Percentiles rank a stretch among this genome's conserved stretches.
Evolutionary conservation across 2,888 invertebrate genomes (phyloP).

Genomic region (Frankliniella fusca): DNA sequence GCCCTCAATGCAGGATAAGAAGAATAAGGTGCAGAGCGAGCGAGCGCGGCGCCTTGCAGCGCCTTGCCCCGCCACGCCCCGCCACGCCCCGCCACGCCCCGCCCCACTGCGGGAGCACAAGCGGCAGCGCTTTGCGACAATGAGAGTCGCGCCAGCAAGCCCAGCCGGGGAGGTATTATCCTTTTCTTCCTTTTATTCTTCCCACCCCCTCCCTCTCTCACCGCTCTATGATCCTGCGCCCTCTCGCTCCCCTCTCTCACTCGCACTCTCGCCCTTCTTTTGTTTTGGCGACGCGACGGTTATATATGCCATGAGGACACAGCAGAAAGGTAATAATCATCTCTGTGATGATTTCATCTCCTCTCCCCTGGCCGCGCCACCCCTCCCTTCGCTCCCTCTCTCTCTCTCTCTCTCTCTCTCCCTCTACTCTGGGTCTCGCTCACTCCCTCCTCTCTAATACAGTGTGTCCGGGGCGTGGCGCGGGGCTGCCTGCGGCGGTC

Average conservation of each 20-base stretch:
- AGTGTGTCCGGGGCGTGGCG: no score
- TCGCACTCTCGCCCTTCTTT: background rate
- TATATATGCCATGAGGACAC: slow-evolving; percentile 20
- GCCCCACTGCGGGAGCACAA: background rate
- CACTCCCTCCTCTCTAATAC: no score
- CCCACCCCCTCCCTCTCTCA: background rate
- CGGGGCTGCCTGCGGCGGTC: no score
- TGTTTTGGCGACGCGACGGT: slow-evolving; percentile 3
- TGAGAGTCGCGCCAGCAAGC: background rate
- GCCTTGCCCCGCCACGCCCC: no score
- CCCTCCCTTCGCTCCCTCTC: background rate
- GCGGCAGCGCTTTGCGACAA: slow-evolving; percentile 18
- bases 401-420: background rate
- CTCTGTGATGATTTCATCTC: slow-evolving; percentile 16
- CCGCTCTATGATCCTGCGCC: no score
- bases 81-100: no score
- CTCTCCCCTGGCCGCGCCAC: background rate
- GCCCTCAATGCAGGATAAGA: slow-evolving; percentile 10
- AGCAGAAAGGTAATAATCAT: slow-evolving; percentile 22
- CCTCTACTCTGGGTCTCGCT: background rate
- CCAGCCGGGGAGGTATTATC: background rate
- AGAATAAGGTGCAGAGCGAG: background rate
- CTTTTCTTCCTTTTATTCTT: background rate
- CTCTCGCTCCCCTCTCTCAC: background rate
- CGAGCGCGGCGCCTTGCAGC: background rate